Conservation (phyloP, 2,888 invertebrate genomes). For the Carpatolechia fugitivella region DNA sequence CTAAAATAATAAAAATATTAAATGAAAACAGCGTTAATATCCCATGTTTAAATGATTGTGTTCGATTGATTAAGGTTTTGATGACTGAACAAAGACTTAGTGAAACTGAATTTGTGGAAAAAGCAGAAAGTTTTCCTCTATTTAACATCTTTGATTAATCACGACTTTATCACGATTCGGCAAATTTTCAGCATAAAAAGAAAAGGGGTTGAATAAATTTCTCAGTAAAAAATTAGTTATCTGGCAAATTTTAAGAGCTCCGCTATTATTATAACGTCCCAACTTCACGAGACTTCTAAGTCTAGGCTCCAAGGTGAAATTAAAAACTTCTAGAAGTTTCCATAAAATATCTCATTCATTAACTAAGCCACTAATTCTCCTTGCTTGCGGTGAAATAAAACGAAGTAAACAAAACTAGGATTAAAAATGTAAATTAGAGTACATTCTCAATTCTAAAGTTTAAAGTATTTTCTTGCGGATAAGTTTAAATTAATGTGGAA, state of each 20-base stretch:
- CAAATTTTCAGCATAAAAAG: not conserved
- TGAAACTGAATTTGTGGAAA: not conserved
- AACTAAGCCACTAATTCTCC: conserved; percentile 28
- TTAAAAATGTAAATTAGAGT: conserved; percentile 69
- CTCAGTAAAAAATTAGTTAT: not conserved
- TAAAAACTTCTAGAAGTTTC: conserved; percentile 16
- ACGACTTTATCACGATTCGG: not conserved
- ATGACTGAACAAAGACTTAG: too few species aligned
- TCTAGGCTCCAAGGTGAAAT: conserved; percentile 12
- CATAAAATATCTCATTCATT: conserved; percentile 20
- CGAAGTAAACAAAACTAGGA: conserved; percentile 54
- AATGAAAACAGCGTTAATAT: not conserved
- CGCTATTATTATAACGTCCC: conserved; percentile 15
- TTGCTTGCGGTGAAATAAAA: conserved; percentile 47
- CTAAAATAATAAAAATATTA: not conserved
- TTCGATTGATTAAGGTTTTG: too few species aligned
- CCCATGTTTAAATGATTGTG: too few species aligned
- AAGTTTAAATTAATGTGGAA: conserved; percentile 71
- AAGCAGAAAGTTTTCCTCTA: not conserved
- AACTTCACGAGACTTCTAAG: conserved; percentile 7
- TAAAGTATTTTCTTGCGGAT: conserved; percentile 65
- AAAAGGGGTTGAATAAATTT: not conserved
- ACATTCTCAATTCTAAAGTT: conserved; percentile 66
- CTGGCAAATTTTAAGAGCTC: not conserved
- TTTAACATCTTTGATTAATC: not conserved